Conservation (phyloP, 2,888 invertebrate species). For the Nephrotoma guestfalica region DNA sequence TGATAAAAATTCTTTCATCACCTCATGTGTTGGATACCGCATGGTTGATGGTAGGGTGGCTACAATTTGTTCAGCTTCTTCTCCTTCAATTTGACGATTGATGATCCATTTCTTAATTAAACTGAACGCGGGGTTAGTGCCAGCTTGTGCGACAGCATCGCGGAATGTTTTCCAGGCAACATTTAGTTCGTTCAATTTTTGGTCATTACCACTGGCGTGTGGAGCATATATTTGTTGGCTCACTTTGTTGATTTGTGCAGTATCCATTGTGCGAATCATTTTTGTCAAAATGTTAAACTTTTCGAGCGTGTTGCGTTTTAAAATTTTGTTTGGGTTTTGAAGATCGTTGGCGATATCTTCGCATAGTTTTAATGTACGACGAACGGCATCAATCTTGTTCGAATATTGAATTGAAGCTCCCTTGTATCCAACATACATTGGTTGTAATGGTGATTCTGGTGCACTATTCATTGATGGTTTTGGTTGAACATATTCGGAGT, state of each 20-base stretch:
- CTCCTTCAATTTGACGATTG: slow-evolving; percentile 35
- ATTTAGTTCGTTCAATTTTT: slow-evolving; percentile 26
- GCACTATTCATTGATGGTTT: slow-evolving; percentile 26
- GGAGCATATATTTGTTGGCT: slow-evolving; percentile 36
- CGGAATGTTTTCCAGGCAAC: slow-evolving; percentile 48
- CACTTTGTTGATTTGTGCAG: slow-evolving; percentile 41
- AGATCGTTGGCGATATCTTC: slow-evolving; percentile 44
- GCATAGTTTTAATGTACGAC: slow-evolving; percentile 27
- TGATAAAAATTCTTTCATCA: slow-evolving; percentile 30
- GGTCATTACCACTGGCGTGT: slow-evolving; percentile 18
- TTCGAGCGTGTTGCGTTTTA: slow-evolving; percentile 41
- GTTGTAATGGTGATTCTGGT: slow-evolving; percentile 34
- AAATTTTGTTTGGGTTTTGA: slow-evolving; percentile 40
- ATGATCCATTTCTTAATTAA: slow-evolving; percentile 44
- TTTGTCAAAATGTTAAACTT: slow-evolving; percentile 46
- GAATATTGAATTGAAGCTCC: slow-evolving; percentile 32
- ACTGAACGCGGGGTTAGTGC: slow-evolving; percentile 53
- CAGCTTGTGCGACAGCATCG: slow-evolving; percentile 49
- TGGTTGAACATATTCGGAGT: slow-evolving; percentile 18
- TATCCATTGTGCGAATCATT: slow-evolving; percentile 44
- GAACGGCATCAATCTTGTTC: slow-evolving; percentile 19
- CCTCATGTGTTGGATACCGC: slow-evolving; percentile 42
- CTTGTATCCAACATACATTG: slow-evolving; percentile 32
- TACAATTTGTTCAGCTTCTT: slow-evolving; percentile 45
- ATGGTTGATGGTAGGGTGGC: slow-evolving; percentile 37